A percentile compares a stretch with the other conserved stretches of the same genome.
These are phyloP conservation scores for Byasa hedistus DNA, from an alignment of 2,888 invertebrate species.

Conservation along the genomic window DNA sequence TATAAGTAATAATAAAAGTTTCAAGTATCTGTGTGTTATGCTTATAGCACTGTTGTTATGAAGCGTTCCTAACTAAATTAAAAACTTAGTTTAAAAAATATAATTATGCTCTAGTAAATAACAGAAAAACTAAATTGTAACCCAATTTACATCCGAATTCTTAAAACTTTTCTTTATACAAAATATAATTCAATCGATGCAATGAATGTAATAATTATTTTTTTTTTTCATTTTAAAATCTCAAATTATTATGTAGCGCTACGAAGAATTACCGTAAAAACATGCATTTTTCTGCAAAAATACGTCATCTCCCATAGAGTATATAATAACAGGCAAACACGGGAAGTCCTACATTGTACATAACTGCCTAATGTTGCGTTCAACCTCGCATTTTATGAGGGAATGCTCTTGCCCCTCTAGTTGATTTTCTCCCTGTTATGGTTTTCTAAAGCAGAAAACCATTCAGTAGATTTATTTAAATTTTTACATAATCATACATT, in stretches of 20 bases:
- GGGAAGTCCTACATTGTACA: slow-evolving; percentile 54
- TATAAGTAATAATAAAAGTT: no score
- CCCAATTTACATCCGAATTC: no score
- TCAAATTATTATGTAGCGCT: not conserved
- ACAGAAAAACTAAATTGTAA: no score
- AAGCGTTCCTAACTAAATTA: no score
- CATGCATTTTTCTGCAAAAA: not conserved
- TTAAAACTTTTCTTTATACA: no score
- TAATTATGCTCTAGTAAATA: no score
- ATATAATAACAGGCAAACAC: slow-evolving; percentile 62
- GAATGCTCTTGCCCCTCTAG: slow-evolving; percentile 45
- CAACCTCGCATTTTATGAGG: slow-evolving; percentile 57
- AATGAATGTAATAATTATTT: not conserved
- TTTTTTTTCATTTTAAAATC: not conserved
- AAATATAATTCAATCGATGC: no score
- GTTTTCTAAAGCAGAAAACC: slow-evolving; percentile 8
- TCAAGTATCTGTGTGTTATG: no score
- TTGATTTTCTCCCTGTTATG: slow-evolving; percentile 35
- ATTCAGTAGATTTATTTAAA: slow-evolving; percentile 14
- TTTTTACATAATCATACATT: not conserved
- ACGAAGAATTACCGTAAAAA: not conserved
- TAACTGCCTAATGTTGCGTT: slow-evolving; percentile 60
- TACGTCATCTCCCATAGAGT: slow-evolving; percentile 48
- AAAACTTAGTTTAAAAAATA: no score
- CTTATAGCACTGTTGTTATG: no score